Evolutionary conservation across 1,140 invertebrate genomes (phyloP), one percentile per base, ranked within the genome.

Genomic region (Rhyacophila brunnea): DNA sequence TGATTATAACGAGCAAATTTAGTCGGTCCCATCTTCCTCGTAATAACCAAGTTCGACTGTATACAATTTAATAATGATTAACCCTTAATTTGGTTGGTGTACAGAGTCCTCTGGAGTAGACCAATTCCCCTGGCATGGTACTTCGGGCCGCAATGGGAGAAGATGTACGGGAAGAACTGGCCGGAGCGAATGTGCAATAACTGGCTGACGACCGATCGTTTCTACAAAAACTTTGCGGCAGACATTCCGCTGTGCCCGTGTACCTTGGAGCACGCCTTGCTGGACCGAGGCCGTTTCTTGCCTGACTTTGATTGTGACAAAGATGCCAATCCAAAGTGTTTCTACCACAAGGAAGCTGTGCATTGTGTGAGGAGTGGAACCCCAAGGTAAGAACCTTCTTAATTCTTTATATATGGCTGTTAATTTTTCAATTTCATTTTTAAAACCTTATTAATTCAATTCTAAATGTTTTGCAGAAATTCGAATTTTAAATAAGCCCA

Each of bases 101-200:
- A 11, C 69, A 91, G 90, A 0, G 75, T 88, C 1, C 75, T 96
- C 1, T 97, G 94, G 94, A 94, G 91, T 68, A 84, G 87, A 35
- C 93, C 93, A 0, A 91, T 96, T 64, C 94, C 95, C 0, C 71
- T 97, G 2, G 93, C 80, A 0, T 97, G 95, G 95, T 97, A 96
- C 69, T 96, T 96, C 69, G 82, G 81, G 0, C 83, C 87, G 0
- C 93, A 96, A 72, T 97, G 93, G 93, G 86, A 92, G 69, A 75
- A 83, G 15, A 65, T 82, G 17, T 85, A 89, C 62, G 92, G 92
- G 5, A 71, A 80, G 3, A 79, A 85, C n/a, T 97, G 93, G 93
- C 76, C 91, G 0, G 80, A 87, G 60, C 77, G 82, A 6, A 81
- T 93, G 58, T 96, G 95, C 71, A 87, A 95, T 72, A 85, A 88